Evolutionary conservation across 2,888 invertebrate genomes (phyloP).

Genomic region (Drosophila robusta): DNA sequence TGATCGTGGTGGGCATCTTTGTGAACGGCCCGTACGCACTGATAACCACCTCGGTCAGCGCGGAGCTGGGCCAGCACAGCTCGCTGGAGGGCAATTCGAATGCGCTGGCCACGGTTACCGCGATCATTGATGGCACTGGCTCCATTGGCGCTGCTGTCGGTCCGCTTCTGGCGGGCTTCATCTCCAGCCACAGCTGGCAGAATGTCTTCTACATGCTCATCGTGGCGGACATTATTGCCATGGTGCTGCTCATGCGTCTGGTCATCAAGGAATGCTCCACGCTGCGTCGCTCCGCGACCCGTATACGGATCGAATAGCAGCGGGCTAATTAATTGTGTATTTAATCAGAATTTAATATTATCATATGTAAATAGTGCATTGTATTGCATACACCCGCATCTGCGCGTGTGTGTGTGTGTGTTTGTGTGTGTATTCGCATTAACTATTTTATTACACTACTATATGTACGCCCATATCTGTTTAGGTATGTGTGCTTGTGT

Average conservation of each 20-base stretch:
- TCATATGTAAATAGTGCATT: slow-evolving; percentile 41
- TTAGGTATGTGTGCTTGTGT: slow-evolving; percentile 18
- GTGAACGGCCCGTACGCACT: slow-evolving; percentile 98
- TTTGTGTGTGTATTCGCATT: slow-evolving; percentile 10
- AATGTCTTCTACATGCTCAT: slow-evolving; percentile 97
- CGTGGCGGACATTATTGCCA: slow-evolving; percentile 91
- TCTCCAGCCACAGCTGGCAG: slow-evolving; percentile 91
- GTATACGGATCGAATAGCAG: slow-evolving; percentile 82
- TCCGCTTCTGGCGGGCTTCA: slow-evolving; percentile 94
- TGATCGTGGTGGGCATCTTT: slow-evolving; percentile 91
- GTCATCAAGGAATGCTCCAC: slow-evolving; percentile 85
- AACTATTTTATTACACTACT: slow-evolving; percentile 27
- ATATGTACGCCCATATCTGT: slow-evolving; percentile 4
- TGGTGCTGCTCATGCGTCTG: slow-evolving; percentile 88
- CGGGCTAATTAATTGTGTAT: slow-evolving; percentile 28
- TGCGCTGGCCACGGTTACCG: slow-evolving; percentile 98
- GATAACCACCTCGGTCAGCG: slow-evolving; percentile 98
- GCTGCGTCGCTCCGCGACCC: slow-evolving; percentile 69
- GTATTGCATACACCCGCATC: slow-evolving; percentile 8
- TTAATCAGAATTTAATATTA: slow-evolving; percentile 14
- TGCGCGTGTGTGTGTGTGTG: slow-evolving; percentile 9
- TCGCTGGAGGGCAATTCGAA: slow-evolving; percentile 93
- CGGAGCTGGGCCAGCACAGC: slow-evolving; percentile 95
- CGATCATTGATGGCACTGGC: slow-evolving; percentile 98
- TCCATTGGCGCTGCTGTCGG: slow-evolving; percentile 93